Conservation (phyloP, 2,797 vertebrate genomes). For the Distichodus sexfasciatus region DNA sequence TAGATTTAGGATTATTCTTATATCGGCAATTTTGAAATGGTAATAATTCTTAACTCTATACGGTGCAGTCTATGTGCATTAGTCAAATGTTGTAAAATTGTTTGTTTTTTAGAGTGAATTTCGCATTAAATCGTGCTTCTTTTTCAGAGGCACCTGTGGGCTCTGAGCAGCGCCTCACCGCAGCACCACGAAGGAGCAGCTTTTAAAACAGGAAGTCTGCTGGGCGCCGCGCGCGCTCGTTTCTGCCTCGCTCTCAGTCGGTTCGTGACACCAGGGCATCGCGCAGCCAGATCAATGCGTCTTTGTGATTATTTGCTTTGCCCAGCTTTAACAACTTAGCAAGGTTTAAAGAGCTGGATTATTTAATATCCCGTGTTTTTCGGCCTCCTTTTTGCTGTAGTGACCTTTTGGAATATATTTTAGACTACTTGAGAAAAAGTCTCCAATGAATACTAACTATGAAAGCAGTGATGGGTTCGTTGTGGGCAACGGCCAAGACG, state of each 20-base stretch:
- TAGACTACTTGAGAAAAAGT: background rate
- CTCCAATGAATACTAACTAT: slow-evolving; percentile 45
- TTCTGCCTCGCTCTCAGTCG: slow-evolving; percentile 24
- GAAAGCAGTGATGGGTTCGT: slow-evolving; percentile 43
- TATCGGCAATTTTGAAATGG: too few species aligned
- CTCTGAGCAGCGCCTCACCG: background rate
- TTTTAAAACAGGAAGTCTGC: slow-evolving; percentile 49
- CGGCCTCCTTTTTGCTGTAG: too few species aligned
- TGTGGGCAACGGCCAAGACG: slow-evolving; percentile 77
- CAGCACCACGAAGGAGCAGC: slow-evolving; percentile 32
- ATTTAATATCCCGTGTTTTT: background rate
- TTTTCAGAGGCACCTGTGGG: too few species aligned
- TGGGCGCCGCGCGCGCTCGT: background rate
- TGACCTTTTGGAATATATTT: background rate
- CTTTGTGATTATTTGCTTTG: too few species aligned
- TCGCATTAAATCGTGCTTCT: too few species aligned
- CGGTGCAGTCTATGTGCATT: too few species aligned
- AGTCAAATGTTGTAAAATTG: too few species aligned
- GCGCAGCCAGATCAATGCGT: background rate
- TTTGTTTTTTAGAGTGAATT: too few species aligned
- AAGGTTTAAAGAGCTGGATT: background rate
- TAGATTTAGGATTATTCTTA: background rate
- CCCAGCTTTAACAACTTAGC: too few species aligned
- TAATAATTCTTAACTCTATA: too few species aligned
- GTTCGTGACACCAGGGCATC: background rate